A percentile compares a stretch with the other conserved stretches of the same genome.
These are phyloP conservation scores for Diplazon laetatorius DNA, from an alignment of 2,888 invertebrate genomes.

Conservation along the genomic window DNA sequence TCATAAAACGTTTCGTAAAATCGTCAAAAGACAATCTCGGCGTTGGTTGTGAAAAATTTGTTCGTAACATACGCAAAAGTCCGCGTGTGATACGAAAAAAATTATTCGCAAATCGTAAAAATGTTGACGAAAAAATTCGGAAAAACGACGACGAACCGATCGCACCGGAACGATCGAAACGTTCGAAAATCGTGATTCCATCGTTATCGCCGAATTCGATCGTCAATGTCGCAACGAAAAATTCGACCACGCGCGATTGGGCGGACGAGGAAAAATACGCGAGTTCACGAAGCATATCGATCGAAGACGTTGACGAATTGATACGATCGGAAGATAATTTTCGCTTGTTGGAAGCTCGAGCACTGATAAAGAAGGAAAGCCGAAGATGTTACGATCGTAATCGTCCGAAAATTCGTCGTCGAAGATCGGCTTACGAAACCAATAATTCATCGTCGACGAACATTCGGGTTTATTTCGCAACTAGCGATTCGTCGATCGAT, in stretches of 20 bases:
- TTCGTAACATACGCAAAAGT: constrained; percentile 73
- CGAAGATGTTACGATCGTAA: not conserved
- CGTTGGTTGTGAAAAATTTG: constrained; percentile 73
- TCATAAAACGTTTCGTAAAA: constrained; percentile 73
- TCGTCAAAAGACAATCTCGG: constrained; percentile 72
- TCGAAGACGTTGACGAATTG: constrained; percentile 76
- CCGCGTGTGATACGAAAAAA: constrained; percentile 70
- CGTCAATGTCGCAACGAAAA: not conserved
- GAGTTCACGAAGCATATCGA: constrained; percentile 72
- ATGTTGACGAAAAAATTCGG: constrained; percentile 63
- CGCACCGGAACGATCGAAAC: constrained; percentile 63
- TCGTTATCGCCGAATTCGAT: not conserved
- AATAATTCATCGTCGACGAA: not conserved
- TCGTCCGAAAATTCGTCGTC: not conserved
- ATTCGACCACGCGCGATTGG: not conserved
- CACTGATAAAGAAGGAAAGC: constrained; percentile 45
- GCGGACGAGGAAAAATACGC: constrained; percentile 62
- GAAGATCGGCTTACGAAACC: constrained; percentile 2
- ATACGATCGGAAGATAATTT: constrained; percentile 74
- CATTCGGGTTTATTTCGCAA: not conserved
- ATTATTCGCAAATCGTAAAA: constrained; percentile 61
- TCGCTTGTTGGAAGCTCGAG: constrained; percentile 69
- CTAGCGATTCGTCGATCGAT: constrained; percentile 40
- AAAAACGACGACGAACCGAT: constrained; percentile 68
- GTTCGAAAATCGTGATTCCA: not conserved